These are phyloP conservation scores for Puntigrus tetrazona DNA, from an alignment of 2,113 vertebrate genomes.

Conservation along the genomic window DNA sequence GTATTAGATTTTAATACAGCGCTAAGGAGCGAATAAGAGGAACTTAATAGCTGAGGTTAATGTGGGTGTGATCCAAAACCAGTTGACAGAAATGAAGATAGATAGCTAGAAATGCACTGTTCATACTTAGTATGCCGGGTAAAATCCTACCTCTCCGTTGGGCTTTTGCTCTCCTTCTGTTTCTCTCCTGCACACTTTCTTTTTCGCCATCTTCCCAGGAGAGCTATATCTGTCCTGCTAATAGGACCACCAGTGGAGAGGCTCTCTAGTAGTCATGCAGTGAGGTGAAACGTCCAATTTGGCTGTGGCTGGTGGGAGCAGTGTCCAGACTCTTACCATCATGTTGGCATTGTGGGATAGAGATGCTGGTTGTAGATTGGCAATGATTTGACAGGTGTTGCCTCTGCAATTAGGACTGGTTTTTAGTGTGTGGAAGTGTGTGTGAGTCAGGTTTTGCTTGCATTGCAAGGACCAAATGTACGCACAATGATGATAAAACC, in stretches of 20 bases:
- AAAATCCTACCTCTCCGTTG: neutral
- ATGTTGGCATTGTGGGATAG: constrained; percentile 33
- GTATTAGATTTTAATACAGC: constrained; percentile 40
- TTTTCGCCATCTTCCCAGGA: constrained; percentile 37
- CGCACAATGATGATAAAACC: neutral
- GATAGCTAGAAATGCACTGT: constrained; percentile 2
- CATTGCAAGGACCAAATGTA: neutral
- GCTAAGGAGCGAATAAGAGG: constrained; percentile 34
- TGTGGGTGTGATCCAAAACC: constrained; percentile 36
- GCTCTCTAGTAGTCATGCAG: constrained; percentile 43
- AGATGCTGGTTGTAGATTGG: constrained; percentile 39
- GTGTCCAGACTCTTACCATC: constrained; percentile 48
- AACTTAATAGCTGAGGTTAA: constrained; percentile 41
- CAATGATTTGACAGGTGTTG: constrained; percentile 15
- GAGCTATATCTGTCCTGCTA: constrained; percentile 67
- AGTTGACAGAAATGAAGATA: constrained; percentile 36
- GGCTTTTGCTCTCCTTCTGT: neutral
- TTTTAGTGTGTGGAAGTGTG: constrained; percentile 27
- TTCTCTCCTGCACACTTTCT: neutral
- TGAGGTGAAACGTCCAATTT: constrained; percentile 61
- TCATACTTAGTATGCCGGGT: neutral
- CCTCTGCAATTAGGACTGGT: constrained; percentile 18
- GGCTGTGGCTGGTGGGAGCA: constrained; percentile 52
- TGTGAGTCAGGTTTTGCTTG: constrained; percentile 10
- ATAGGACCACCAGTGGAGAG: constrained; percentile 62